Base-by-base conservation (phyloP, 2,113 vertebrate genomes). In the Camelus bactrianus region DNA sequence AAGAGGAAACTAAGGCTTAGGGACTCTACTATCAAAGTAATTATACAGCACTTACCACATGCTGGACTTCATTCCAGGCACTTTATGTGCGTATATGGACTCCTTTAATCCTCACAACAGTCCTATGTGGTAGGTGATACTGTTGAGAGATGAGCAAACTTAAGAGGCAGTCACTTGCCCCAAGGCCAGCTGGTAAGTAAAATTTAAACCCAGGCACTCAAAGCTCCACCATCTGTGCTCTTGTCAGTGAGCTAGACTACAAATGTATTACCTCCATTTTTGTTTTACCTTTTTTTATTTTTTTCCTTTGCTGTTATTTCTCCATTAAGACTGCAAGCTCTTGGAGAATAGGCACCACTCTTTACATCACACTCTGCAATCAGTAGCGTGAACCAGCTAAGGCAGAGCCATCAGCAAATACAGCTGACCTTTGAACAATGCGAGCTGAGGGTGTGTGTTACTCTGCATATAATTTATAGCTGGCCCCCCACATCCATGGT, bases 1-100 rank as follows among this genome's bases (percentile, higher is more conserved):
- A 32, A 91, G 84, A 90, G 85, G 60, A 93, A 86, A 82, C 58
- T 42, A 30, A 86, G 81, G 69, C 62, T 82, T 72, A 77, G 32
- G 30, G 77, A 84, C 87, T 93, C 77, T 84, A 50, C 46, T 20
- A 28, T 50, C 77, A 73, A 80, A 73, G 65, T 62, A 80, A 88
- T 67, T 89, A 80, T 3, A 80, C 1, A 75, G 82, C 69, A 91
- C 60, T 86, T 86, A 72, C 22, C 65, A 6, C 24, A 54, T 72
- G 58, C 67, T 80, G 42, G 52, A 70, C 24, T 77, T 67, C 77
- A 54, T n/a, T 69, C n/a, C 93, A 64, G 69, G 75, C 65, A 90
- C 77, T 91, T 80, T 67, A 79, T 20, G 42, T 32, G n/a, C 19
- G 15, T 11, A 73, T 12, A 15, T 8, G 35, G 75, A 93, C n/a